These are phyloP conservation scores for Griposia aprilina DNA, from an alignment of 2,888 invertebrate species.

Conservation along the genomic window DNA sequence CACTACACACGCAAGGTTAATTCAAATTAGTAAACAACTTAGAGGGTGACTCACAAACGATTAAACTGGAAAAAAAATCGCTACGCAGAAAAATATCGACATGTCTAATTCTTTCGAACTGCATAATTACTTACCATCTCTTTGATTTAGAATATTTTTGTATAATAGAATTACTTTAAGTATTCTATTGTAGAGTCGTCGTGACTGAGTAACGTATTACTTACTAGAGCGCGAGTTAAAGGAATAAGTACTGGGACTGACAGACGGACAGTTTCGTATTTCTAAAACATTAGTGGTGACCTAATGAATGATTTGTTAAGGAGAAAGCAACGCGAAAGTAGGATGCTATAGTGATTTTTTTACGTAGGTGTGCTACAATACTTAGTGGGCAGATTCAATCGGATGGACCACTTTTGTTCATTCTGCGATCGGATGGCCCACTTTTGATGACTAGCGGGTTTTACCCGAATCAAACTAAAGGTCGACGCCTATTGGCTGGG, in stretches of 20 bases:
- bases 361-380: constrained; percentile 73
- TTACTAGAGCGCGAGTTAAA: constrained; percentile 41
- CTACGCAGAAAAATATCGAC: constrained; percentile 30
- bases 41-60: constrained; percentile 57
- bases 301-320: constrained; percentile 64
- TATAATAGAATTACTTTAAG: constrained; percentile 30
- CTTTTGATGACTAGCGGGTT: constrained; percentile 79
- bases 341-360: constrained; percentile 63
- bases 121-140: constrained; percentile 57
- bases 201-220: constrained; percentile 57
- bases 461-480: constrained; percentile 75
- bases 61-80: constrained; percentile 11
- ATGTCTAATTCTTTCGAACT: constrained; percentile 29
- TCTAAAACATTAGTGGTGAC: constrained; percentile 58
- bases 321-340: constrained; percentile 67
- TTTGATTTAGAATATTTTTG: constrained; percentile 45
- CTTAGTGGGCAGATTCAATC: constrained; percentile 70
- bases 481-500: constrained; percentile 52
- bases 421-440: constrained; percentile 55
- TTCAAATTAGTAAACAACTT: constrained; percentile 49
- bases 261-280: constrained; percentile 52
- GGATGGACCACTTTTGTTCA: constrained; percentile 53
- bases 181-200: constrained; percentile 46
- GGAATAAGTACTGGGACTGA: constrained; percentile 35
- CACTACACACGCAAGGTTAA: constrained; percentile 59